phyloP scores from a whole-genome alignment of 2,113 vertebrate species.

The Bos javanicus region DNA sequence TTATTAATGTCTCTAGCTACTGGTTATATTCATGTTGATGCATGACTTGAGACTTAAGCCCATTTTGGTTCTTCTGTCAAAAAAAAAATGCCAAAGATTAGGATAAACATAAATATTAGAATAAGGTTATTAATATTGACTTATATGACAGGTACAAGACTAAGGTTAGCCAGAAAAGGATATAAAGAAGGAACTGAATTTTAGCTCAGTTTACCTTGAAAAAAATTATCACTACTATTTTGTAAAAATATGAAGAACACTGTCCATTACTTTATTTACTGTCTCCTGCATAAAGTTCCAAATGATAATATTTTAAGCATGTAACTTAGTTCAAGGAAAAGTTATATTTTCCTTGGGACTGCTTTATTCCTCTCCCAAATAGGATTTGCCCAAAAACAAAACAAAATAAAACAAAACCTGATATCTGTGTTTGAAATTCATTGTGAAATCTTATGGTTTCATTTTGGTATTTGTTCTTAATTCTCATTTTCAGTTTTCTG shows the following conservation, averaged over 20 bases:
- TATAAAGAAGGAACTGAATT: constrained; percentile 2
- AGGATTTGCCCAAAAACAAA: neutral
- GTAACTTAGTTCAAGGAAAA: neutral
- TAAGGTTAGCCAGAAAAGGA: neutral
- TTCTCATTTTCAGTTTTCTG: constrained; percentile 21
- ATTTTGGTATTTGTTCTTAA: constrained; percentile 30
- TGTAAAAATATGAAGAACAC: neutral
- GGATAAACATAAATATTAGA: neutral
- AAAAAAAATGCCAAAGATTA: neutral
- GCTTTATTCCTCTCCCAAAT: neutral
- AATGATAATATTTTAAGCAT: neutral
- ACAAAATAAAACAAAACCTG: neutral
- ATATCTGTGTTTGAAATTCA: constrained; percentile 3
- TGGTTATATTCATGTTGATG: neutral
- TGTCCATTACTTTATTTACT: neutral
- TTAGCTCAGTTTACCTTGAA: constrained; percentile 15
- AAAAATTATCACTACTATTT: neutral
- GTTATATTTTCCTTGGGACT: neutral
- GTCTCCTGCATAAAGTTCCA: neutral
- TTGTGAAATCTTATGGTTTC: neutral
- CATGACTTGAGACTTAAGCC: neutral
- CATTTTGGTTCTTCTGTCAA: neutral
- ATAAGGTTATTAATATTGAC: neutral
- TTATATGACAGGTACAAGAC: neutral
- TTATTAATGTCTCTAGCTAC: neutral